Evolutionary conservation across 2,113 vertebrate genomes (phyloP), one percentile per base, ranked within the genome.

Genomic region (Edolisoma coerulescens): DNA sequence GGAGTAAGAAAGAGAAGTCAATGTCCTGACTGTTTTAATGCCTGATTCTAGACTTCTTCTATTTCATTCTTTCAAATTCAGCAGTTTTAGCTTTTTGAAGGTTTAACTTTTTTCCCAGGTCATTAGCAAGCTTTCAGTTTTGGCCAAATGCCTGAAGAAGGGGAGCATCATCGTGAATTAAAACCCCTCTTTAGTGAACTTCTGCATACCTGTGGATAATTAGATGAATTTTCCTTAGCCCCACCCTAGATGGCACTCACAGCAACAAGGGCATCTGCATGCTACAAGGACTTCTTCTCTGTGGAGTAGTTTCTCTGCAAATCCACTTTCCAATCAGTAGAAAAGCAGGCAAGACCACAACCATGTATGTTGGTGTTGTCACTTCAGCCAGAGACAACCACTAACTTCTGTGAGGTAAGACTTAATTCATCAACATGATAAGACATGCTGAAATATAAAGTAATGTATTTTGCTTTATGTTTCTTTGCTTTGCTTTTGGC

Each of bases 281-380:
- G 30, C 27, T 44, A 7, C 16, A 60, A 49, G 5, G 24, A 59
- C 26, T 22, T 74, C 39, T 77, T 83, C 24, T 9, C 33, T 13
- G 10, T 18, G 26, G n/a, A n/a, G n/a, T n/a, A n/a, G n/a, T 39
- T 88, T 68, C 16, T 63, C 28, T 91, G 16, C 21, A 80, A 89
- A 73, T 30, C 11, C 5, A 2, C 7, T 47, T 88, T 59, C 19
- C 15, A 77, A 2, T 5, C 6, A 84, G 19, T 4, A 86, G 47
- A 77, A 90, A 78, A 79, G 6, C 16, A 52, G 37, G 15, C 22
- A 87, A 82, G 13, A 12, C 16, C 9, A 50, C 13, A 24, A 5
- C 28, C 1, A 3, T 26, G 4, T 1, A 0, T 37, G 4, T 37
- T 50, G 28, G n/a, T 6, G 16, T 50, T 86, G 16, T 80, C 57